Percentiles rank a stretch among this genome's conserved stretches.
Conservation (phyloP, 2,113 vertebrate species). For the Lasiurus cinereus region DNA sequence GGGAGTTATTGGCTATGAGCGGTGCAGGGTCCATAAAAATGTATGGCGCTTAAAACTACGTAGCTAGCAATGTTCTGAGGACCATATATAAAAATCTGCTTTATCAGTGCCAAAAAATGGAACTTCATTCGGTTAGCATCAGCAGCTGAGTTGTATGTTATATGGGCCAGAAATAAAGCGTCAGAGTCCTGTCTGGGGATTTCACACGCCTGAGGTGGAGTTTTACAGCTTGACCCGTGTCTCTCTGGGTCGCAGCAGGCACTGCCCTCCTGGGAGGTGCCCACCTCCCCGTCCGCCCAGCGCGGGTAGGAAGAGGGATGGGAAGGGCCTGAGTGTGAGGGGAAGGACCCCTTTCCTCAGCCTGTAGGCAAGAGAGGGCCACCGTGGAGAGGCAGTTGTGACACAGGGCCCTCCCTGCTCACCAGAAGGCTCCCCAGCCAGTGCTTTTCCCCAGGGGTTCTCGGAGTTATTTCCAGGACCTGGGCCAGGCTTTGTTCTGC, state of each 20-base stretch:
- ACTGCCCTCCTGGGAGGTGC: background rate
- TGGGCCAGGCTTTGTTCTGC: background rate
- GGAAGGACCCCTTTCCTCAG: background rate
- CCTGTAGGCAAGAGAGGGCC: background rate
- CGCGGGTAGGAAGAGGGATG: background rate
- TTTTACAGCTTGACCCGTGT: background rate
- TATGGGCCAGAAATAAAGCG: background rate
- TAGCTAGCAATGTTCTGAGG: background rate
- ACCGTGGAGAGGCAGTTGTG: background rate
- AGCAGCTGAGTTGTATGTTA: background rate
- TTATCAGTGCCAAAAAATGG: background rate
- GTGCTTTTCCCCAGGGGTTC: background rate
- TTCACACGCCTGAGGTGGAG: background rate
- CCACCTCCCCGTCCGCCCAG: background rate
- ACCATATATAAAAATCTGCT: background rate
- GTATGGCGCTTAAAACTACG: background rate
- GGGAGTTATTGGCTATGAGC: background rate
- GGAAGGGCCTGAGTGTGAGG: background rate
- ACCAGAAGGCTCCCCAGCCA: accelerated
- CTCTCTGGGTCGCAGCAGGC: no score
- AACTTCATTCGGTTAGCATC: background rate
- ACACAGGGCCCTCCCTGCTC: background rate
- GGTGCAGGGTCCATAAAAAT: background rate
- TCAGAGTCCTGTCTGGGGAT: background rate
- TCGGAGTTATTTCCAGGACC: background rate